Conservation (phyloP, 37 sponge, comb jelly and placozoan species). For the Spongilla lacustris region DNA sequence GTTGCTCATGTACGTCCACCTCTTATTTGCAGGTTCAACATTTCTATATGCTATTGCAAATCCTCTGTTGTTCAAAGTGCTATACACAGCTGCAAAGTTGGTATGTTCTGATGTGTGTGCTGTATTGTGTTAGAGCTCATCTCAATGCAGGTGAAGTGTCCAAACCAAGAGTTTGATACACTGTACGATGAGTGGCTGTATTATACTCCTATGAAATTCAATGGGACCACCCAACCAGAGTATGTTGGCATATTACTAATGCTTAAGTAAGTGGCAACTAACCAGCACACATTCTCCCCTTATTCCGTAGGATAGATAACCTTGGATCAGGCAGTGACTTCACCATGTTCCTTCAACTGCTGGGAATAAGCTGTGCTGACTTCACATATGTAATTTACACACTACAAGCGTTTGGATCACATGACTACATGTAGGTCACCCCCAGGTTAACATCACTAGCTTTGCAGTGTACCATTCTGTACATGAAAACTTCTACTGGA, state of each 20-base stretch:
- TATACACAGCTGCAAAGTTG: slow-evolving; percentile 18
- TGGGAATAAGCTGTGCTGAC: slow-evolving; percentile 63
- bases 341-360: slow-evolving; percentile 57
- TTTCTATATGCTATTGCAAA: neutral
- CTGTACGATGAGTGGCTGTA: slow-evolving; percentile 80
- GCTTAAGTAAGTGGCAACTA: neutral
- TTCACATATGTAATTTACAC: no score
- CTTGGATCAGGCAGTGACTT: slow-evolving; percentile 87
- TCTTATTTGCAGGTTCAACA: neutral
- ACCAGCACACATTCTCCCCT: neutral
- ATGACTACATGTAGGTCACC: no score
- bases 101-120: neutral
- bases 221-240: slow-evolving; percentile 19
- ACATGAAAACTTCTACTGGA: slow-evolving; percentile 77
- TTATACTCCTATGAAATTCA: neutral
- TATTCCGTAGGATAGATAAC: slow-evolving; percentile 32
- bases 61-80: slow-evolving; percentile 24
- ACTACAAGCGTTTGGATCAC: no score
- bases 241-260: neutral
- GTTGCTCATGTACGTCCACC: no score
- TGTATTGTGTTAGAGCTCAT: no score
- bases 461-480: slow-evolving; percentile 82
- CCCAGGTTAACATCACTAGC: no score
- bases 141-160: slow-evolving; percentile 47
- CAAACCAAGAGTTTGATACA: slow-evolving; percentile 38